Conservation (phyloP, 2,888 invertebrate species). For the Halocaridina rubra region DNA sequence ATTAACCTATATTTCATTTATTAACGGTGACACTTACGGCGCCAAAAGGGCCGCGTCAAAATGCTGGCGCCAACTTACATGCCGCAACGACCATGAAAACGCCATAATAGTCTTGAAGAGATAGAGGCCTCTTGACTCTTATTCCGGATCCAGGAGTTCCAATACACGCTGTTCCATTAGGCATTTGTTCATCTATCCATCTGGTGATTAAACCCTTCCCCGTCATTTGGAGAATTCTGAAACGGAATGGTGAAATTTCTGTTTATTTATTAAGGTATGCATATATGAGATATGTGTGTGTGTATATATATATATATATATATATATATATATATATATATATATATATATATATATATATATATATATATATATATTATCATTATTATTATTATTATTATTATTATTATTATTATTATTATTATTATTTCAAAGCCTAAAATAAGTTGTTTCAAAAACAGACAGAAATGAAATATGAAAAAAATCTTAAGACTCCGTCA, state of each 20-base stretch:
- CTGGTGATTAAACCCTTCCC: constrained; percentile 25
- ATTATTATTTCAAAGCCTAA: too few relatives aligned
- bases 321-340: constrained; percentile 17
- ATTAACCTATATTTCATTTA: too few relatives aligned
- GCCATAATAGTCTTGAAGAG: constrained; percentile 34
- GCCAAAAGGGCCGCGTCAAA: neutral
- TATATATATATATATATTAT: neutral
- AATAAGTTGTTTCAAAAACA: too few relatives aligned
- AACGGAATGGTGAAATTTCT: neutral
- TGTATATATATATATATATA: constrained; percentile 1
- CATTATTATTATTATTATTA: too few relatives aligned
- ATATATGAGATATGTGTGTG: neutral
- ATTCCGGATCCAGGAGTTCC: neutral
- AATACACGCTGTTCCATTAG: constrained; percentile 39
- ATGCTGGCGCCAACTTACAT: constrained; percentile 2
- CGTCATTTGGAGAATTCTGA: neutral
- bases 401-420: too few relatives aligned
- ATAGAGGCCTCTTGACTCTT: neutral
- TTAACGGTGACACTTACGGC: too few relatives aligned
- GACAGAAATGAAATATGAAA: too few relatives aligned
- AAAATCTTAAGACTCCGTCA: too few relatives aligned
- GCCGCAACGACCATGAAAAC: constrained; percentile 6
- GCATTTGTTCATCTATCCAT: constrained; percentile 40
- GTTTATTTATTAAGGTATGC: neutral
- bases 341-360: constrained; percentile 21